phyloP scores from a whole-genome alignment of 2,113 vertebrate species.

The Pygoscelis antarcticus region DNA sequence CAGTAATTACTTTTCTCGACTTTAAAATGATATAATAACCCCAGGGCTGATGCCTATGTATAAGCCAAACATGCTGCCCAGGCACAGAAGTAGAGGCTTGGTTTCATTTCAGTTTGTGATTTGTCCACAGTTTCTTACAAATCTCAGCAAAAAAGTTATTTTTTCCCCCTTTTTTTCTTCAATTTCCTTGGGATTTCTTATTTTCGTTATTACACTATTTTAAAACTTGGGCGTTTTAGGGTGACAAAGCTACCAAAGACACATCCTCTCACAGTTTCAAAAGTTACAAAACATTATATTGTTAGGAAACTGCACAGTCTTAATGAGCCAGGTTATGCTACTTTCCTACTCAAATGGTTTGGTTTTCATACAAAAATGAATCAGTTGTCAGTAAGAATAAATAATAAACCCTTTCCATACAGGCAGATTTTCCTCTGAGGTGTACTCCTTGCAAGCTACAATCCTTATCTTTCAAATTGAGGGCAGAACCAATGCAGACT shows the following conservation, averaged over 20 bases:
- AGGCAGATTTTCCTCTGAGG: neutral
- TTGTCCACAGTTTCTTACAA: neutral
- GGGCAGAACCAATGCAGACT: neutral
- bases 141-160: neutral
- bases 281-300: neutral
- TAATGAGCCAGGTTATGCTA: neutral
- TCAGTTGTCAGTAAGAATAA: neutral
- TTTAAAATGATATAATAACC: neutral
- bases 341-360: neutral
- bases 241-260: neutral
- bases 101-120: neutral
- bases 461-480: neutral
- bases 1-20: constrained; percentile 10
- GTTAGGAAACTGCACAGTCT: neutral
- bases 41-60: neutral
- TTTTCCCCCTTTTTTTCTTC: rapidly evolving
- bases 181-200: neutral
- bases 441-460: neutral
- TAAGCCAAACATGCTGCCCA: neutral
- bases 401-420: neutral
- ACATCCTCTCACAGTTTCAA: neutral
- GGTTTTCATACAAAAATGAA: neutral
- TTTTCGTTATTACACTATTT: neutral
- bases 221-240: neutral
- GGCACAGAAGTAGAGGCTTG: neutral